Base-by-base conservation (phyloP, 2,888 invertebrate genomes). In the Petrophora chlorosata region DNA sequence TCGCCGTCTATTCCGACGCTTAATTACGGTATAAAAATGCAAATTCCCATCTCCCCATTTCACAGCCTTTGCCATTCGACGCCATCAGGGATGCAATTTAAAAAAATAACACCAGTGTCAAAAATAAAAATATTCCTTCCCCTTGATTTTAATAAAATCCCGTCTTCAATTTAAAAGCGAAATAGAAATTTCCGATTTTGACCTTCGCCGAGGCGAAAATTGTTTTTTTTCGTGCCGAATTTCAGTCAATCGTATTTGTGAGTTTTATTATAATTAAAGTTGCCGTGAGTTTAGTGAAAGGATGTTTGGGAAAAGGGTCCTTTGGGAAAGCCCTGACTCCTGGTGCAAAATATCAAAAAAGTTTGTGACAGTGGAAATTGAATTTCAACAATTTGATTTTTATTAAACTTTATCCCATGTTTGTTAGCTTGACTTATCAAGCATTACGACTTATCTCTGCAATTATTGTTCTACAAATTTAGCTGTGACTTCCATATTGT, bases 111-210 rank as follows among this genome's bases (percentile, higher is more conserved):
- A 43, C 41, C 51, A 41, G 48, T 56, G 53, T 53, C 53, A 59
- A 56, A 59, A 51, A 58, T 53, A 43, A 49, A 56, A 59, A 59
- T 56, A 53, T 56, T 53, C 49, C 40, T 48, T 51, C 46, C 56
- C 43, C 55, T 53, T 42, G 42, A 52, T 49, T 59, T 56, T 56
- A 59, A 56, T 56, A 59, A 49, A 59, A 56, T 46, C 58, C 25
- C 35, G 42, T 52, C 55, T 54, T 47, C 65, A 63, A 65, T 67
- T 63, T 65, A 59, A 62, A 39, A 33, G 39, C 48, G 44, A 53
- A 56, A 58, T 53, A 52, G 56, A 61, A 52, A 55, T 60, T 57
- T 60, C 57, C 60, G 57, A 52, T 52, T 42, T 47, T 43, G 15
- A 35, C 45, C 40, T 35, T 40, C 49, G 41, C 29, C 17, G 42